These are phyloP conservation scores for Lampris megalopsis DNA, from an alignment of 2,113 vertebrate species.

Conservation along the genomic window DNA sequence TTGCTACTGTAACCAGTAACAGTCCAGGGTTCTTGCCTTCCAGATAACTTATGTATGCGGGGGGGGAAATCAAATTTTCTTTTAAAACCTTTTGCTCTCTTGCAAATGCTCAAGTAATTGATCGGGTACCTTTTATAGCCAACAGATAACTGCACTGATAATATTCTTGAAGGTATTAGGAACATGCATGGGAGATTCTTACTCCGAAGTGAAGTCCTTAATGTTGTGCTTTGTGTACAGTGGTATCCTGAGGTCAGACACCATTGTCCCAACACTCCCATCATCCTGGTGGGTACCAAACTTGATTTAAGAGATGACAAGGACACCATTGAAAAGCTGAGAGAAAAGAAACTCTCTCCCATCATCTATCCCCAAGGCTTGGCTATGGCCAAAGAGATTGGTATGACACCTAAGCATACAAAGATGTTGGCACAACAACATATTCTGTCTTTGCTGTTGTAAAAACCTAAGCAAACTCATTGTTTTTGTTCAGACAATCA, in stretches of 20 bases:
- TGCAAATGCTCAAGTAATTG: no score
- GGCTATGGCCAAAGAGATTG: constrained; percentile 98
- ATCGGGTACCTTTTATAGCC: no score
- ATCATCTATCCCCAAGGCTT: constrained; percentile 98
- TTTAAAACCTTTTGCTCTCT: no score
- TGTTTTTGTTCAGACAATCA: no score
- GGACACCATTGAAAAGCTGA: constrained; percentile 96
- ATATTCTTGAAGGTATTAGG: background rate
- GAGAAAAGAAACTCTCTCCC: constrained; percentile 96
- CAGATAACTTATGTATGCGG: no score
- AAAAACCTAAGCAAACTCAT: no score
- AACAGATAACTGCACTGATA: background rate
- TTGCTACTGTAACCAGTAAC: no score
- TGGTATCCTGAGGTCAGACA: constrained; percentile 98
- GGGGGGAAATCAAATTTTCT: no score
- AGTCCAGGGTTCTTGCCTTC: no score
- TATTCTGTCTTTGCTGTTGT: no score
- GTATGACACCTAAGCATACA: constrained; percentile 75
- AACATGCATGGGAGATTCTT: background rate
- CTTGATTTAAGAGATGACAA: constrained; percentile 97
- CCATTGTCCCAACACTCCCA: constrained; percentile 97
- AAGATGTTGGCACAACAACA: background rate
- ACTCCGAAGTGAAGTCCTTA: background rate
- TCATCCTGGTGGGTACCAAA: constrained; percentile 97
- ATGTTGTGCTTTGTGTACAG: constrained; percentile 68